These are phyloP conservation scores for Machaerirhynchus nigripectus DNA, from an alignment of 2,113 vertebrate genomes.

Conservation along the genomic window DNA sequence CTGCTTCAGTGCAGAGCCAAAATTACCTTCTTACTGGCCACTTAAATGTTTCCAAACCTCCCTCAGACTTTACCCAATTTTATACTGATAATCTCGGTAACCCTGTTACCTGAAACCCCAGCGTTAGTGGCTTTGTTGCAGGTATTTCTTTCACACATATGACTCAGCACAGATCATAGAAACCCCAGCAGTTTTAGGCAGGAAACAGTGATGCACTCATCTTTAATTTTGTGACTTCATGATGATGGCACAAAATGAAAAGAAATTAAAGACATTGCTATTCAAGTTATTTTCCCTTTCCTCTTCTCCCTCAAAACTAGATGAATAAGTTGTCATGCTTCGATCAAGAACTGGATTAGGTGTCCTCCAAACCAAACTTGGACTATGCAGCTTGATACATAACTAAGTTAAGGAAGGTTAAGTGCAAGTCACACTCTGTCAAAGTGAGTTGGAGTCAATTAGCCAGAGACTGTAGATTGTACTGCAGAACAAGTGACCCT, in stretches of 20 bases:
- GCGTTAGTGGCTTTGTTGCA: neutral
- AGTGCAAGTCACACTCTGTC: neutral
- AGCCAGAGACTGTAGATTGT: neutral
- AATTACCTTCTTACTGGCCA: neutral
- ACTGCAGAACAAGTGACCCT: neutral
- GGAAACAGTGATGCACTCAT: neutral
- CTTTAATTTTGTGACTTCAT: neutral
- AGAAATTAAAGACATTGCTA: neutral
- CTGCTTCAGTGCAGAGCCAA: neutral
- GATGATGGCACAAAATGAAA: neutral
- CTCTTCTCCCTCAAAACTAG: neutral
- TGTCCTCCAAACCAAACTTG: neutral
- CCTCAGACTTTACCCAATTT: neutral
- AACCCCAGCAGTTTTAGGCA: neutral
- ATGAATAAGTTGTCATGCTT: neutral
- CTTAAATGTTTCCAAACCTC: neutral
- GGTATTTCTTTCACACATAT: neutral
- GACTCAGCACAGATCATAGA: neutral
- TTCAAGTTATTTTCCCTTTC: neutral
- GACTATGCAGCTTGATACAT: neutral
- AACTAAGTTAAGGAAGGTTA: neutral
- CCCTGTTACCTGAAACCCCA: neutral
- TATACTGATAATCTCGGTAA: neutral
- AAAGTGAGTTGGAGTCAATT: neutral
- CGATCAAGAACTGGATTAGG: neutral